Evolutionary conservation across 2,888 invertebrate genomes (phyloP).

Genomic region (Mantis religiosa): DNA sequence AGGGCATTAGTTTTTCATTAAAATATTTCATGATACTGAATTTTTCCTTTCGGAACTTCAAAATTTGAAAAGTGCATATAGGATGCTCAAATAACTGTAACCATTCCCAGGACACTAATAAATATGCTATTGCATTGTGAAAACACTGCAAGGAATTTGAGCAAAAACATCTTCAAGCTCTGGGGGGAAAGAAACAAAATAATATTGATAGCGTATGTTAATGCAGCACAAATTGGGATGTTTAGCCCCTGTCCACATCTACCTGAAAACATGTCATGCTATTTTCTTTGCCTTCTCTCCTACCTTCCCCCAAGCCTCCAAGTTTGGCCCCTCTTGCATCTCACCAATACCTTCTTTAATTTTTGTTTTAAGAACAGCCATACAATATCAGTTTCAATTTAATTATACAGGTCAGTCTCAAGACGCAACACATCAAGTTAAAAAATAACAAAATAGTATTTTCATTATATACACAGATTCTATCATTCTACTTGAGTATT

Average conservation of each 20-base stretch:
- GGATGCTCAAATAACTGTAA: background rate
- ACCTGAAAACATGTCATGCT: background rate
- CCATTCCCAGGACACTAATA: background rate
- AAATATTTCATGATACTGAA: background rate
- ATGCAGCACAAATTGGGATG: background rate
- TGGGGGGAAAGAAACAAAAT: background rate
- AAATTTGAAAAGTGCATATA: background rate
- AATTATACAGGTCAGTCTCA: slow-evolving; percentile 45
- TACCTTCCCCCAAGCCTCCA: background rate
- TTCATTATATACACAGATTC: slow-evolving; percentile 24
- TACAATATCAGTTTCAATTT: slow-evolving; percentile 10
- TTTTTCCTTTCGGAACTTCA: background rate
- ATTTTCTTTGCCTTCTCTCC: background rate
- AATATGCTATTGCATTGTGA: background rate
- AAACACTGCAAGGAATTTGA: slow-evolving; percentile 24
- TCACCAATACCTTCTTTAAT: background rate
- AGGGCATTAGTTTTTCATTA: slow-evolving; percentile 4
- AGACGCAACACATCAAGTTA: slow-evolving; percentile 41
- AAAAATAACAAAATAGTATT: slow-evolving; percentile 31
- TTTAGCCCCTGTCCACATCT: background rate
- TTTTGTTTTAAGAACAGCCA: slow-evolving; percentile 6
- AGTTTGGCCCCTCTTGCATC: slow-evolving; percentile 25
- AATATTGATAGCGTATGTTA: background rate
- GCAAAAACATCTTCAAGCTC: slow-evolving; percentile 24
- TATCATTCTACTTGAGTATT: slow-evolving; percentile 22